phyloP scores from a whole-genome alignment of 2,797 vertebrate genomes.

The Artibeus jamaicensis region DNA sequence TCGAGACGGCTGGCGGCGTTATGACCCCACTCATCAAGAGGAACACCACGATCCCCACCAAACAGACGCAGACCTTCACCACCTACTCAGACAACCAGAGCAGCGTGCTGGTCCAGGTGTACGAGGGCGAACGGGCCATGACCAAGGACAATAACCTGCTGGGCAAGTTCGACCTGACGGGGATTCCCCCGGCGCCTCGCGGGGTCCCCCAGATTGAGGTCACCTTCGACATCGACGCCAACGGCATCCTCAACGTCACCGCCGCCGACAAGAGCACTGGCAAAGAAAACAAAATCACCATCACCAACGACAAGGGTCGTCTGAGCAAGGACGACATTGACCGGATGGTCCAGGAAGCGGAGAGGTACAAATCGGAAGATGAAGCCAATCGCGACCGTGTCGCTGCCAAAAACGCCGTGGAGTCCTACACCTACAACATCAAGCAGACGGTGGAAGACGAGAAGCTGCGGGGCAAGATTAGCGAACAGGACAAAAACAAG shows the following conservation, averaged over 20 bases:
- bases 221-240: conserved; percentile 93
- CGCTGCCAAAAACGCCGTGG: conserved; percentile 90
- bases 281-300: conserved; percentile 95
- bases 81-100: conserved; percentile 95
- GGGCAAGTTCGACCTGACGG: conserved; percentile 92
- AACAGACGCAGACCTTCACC: conserved; percentile 95
- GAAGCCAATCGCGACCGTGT: conserved; percentile 90
- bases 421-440: conserved; percentile 92
- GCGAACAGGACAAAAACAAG: conserved; percentile 90
- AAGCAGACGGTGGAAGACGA: conserved; percentile 93
- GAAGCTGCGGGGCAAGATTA: conserved; percentile 91
- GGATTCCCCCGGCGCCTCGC: conserved; percentile 91
- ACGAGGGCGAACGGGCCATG: conserved; percentile 94
- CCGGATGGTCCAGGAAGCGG: conserved; percentile 93
- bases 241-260: conserved; percentile 93
- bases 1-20: conserved; percentile 93
- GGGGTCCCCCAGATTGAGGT: conserved; percentile 94
- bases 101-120: conserved; percentile 93
- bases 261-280: conserved; percentile 93
- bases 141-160: conserved; percentile 95
- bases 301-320: conserved; percentile 95
- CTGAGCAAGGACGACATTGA: conserved; percentile 95
- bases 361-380: conserved; percentile 92
- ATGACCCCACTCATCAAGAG: conserved; percentile 94
- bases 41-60: conserved; percentile 95